Evolutionary conservation across 2,113 vertebrate genomes (phyloP).

Genomic region (Apeltes quadracus): DNA sequence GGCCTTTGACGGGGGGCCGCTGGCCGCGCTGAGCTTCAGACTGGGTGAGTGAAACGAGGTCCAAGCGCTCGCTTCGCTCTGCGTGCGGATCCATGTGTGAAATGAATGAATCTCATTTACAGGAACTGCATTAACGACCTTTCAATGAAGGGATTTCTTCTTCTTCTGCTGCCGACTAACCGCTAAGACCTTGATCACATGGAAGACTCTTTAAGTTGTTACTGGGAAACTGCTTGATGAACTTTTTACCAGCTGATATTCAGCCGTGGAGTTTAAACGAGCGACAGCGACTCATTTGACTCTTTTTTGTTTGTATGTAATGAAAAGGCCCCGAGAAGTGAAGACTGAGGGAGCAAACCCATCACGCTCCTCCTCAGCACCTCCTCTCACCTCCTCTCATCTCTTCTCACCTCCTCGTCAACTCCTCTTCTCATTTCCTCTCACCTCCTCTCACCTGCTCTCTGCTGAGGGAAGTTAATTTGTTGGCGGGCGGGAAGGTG

Average conservation of each 20-base stretch:
- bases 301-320: too few species aligned
- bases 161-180: neutral
- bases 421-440: neutral
- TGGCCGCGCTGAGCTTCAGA: slow-evolving; percentile 87
- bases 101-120: neutral
- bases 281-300: too few species aligned
- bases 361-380: too few species aligned
- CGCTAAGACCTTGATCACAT: neutral
- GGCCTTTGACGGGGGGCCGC: slow-evolving; percentile 87
- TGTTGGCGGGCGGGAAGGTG: slow-evolving; percentile 65
- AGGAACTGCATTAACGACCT: neutral
- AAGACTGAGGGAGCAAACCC: too few species aligned
- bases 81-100: neutral
- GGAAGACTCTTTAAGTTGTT: too few species aligned
- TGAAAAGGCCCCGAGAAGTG: too few species aligned
- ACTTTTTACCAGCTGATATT: neutral
- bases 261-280: too few species aligned
- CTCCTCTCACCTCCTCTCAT: too few species aligned
- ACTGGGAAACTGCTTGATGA: neutral
- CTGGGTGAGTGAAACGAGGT: too few species aligned
- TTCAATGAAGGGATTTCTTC: neutral
- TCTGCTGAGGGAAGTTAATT: slow-evolving; percentile 69
- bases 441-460: slow-evolving; percentile 30
- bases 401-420: too few species aligned
- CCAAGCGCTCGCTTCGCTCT: too few species aligned